A percentile compares a stretch with the other conserved stretches of the same genome.
Conservation (phyloP, 2,888 invertebrate genomes). For the Tipula vernalis region DNA sequence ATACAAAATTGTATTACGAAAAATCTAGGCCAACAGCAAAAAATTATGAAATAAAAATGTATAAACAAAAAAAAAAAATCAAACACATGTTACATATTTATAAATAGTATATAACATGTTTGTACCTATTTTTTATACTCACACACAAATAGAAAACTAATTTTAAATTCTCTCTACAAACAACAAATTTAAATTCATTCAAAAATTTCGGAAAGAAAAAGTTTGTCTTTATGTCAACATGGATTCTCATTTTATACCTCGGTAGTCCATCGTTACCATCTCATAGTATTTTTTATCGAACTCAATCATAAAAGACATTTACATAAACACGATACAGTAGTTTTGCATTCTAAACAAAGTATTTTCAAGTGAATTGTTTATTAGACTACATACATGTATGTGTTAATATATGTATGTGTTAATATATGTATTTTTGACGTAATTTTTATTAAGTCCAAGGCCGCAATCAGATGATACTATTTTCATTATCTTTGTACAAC, state of each 20-base stretch:
- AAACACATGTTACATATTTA: neutral
- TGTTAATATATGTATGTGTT: too few species aligned
- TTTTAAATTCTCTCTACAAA: neutral
- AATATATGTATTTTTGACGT: neutral
- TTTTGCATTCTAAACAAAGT: neutral
- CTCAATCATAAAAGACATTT: neutral
- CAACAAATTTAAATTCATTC: neutral
- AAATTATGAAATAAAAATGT: neutral
- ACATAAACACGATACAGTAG: neutral
- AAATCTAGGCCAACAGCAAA: neutral
- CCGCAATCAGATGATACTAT: neutral
- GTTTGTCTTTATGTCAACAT: neutral
- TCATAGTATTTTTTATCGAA: neutral
- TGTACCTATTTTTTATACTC: neutral
- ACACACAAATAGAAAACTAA: neutral
- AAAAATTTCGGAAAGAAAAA: neutral
- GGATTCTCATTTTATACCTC: neutral
- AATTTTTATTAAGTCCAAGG: neutral
- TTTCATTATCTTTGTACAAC: neutral
- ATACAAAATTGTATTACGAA: neutral
- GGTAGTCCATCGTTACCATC: neutral
- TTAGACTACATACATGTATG: neutral
- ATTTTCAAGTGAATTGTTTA: neutral
- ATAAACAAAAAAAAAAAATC: neutral
- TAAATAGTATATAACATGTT: neutral